phyloP scores from a whole-genome alignment of 2,888 invertebrate species.

The Drosophila tanythrix region DNA sequence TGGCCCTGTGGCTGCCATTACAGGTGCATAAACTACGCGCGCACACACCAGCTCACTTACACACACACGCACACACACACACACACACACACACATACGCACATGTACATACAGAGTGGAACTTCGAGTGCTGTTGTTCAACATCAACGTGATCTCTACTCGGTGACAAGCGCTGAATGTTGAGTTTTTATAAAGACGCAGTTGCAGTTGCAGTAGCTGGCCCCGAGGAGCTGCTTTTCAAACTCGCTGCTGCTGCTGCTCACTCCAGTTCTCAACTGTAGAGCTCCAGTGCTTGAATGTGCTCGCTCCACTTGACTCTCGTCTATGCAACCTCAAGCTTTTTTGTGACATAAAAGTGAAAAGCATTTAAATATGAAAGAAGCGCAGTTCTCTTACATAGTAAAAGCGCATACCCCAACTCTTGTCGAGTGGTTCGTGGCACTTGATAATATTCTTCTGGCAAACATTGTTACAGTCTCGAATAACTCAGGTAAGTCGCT shows the following conservation, averaged over 20 bases:
- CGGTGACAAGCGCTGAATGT: conserved; percentile 68
- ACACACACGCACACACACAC: conserved; percentile 12
- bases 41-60: conserved; percentile 12
- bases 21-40: conserved; percentile 45
- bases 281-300: conserved; percentile 27
- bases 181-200: conserved; percentile 57
- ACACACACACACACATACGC: conserved; percentile 9
- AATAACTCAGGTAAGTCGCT: background rate
- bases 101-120: conserved; percentile 9
- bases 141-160: conserved; percentile 69
- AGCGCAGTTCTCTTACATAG: conserved; percentile 42
- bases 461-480: conserved; percentile 64
- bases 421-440: conserved; percentile 34
- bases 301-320: conserved; percentile 55
- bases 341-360: conserved; percentile 80
- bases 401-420: conserved; percentile 40
- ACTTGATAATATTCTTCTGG: conserved; percentile 58
- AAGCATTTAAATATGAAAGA: conserved; percentile 79
- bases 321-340: conserved; percentile 68
- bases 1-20: conserved; percentile 42
- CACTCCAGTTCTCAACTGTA: conserved; percentile 17
- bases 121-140: conserved; percentile 66
- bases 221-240: conserved; percentile 43
- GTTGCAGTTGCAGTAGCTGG: conserved; percentile 23
- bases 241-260: conserved; percentile 24